These are phyloP conservation scores for Scytalopus superciliaris DNA, from an alignment of 2,113 vertebrate species.

Conservation along the genomic window DNA sequence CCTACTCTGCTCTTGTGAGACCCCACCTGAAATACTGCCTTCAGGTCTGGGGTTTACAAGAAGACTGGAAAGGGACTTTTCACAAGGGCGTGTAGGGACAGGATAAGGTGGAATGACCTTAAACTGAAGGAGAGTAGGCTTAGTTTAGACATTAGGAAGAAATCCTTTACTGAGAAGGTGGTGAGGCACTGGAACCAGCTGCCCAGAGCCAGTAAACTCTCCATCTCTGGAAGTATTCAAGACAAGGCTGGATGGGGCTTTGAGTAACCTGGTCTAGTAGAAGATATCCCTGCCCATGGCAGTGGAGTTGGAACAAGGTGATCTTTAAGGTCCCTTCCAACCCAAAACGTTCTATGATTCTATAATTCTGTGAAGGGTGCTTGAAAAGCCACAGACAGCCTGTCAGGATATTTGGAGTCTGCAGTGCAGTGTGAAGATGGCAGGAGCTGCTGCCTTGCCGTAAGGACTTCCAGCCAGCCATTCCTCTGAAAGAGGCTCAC, in stretches of 20 bases:
- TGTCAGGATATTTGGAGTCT: background rate
- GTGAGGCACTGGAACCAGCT: background rate
- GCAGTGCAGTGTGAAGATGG: rapidly evolving
- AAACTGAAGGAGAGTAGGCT: background rate
- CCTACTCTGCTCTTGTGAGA: background rate
- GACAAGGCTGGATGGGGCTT: background rate
- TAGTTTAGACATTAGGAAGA: background rate
- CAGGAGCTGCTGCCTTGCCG: background rate
- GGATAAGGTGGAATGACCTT: background rate
- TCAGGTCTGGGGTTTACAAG: background rate
- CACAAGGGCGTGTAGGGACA: background rate
- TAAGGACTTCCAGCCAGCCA: background rate
- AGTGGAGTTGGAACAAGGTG: background rate
- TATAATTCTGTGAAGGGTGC: background rate
- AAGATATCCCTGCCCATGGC: background rate
- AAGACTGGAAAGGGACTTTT: background rate
- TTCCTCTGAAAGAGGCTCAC: background rate
- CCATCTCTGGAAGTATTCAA: background rate
- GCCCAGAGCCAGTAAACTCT: background rate
- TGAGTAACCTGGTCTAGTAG: background rate
- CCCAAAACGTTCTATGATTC: background rate
- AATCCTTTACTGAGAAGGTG: background rate
- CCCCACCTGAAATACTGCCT: background rate
- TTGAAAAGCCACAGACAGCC: background rate
- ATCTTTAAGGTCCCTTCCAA: background rate